Base-by-base conservation (phyloP, 1,140 invertebrate species). In the Saccostrea cuccullata region DNA sequence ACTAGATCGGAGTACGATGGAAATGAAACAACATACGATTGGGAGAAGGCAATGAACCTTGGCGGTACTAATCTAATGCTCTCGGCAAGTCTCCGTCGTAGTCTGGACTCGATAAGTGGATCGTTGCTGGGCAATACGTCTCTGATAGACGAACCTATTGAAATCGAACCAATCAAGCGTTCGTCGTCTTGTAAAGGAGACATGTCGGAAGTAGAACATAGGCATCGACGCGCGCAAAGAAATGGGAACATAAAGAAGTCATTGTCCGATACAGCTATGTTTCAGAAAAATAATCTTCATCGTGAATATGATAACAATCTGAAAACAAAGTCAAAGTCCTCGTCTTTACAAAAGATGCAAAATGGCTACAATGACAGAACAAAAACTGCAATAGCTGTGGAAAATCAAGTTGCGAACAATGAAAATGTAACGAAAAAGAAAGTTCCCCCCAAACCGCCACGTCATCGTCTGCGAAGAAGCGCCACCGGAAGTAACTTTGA, bases 391-490 rank as follows among this genome's bases (percentile, higher is more conserved):
- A 30, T n/a, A 12, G 2, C 26, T 15, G 20, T 11, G 1, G 73
- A 23, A 84, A 55, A 84, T 56, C 13, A 55, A 55, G 82, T 15
- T 15, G 20, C 20, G 5, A 55, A 17, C n/a, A 20, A 40, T 83
- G 17, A 47, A 55, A 30, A 55, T 2, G 55, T 47, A 23, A 26
- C 82, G 20, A 55, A 83, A 26, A n/a, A n/a, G 82, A 56, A 15
- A 36, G 55, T 20, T 55, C 82, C 40, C 11, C 40, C 55, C 11
- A 55, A 84, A 55, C 82, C 82, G 3, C 17, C n/a, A 47, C 82
- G 82, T n/a, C 82, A n/a, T 55, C 82, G 40, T 47, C 40, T 56
- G 36, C 82, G 20, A 15, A n/a, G 8, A 84, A 84, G 70, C 26
- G 30, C 36, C n/a, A 84, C 23, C 3, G 82, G n/a, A 12, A 55